phyloP scores from a whole-genome alignment of 2,888 invertebrate species.

The Amaurobius ferox region DNA sequence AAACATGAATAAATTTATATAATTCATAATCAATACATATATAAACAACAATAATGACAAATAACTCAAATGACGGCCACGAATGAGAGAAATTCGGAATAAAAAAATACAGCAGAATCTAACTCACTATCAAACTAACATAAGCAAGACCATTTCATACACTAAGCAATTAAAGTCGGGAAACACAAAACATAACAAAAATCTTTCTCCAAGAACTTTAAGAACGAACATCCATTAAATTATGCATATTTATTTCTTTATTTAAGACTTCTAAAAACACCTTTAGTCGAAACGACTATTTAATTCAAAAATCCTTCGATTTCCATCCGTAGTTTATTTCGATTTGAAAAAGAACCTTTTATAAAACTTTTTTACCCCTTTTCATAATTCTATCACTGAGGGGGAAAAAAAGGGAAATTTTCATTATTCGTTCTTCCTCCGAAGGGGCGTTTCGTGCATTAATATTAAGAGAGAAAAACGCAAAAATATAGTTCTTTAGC shows the following conservation, averaged over 20 bases:
- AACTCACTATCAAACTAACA: background rate
- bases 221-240: conserved; percentile 7
- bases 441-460: conserved; percentile 46
- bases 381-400: background rate
- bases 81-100: background rate
- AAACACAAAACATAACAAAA: background rate
- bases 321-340: conserved; percentile 25
- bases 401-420: background rate
- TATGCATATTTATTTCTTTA: conserved; percentile 8
- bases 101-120: background rate
- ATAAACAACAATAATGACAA: background rate
- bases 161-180: background rate
- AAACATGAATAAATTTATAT: too few species aligned
- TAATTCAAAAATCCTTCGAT: conserved; percentile 53
- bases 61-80: background rate
- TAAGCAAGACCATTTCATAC: background rate
- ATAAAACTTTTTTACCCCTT: background rate
- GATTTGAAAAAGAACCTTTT: background rate
- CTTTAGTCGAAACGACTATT: conserved; percentile 26
- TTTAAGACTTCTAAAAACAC: background rate
- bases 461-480: conserved; percentile 56
- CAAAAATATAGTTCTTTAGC: conserved; percentile 52
- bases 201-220: background rate
- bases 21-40: too few species aligned
- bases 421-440: conserved; percentile 47